phyloP scores from a whole-genome alignment of 2,113 vertebrate genomes.

The Azemiops feae region DNA sequence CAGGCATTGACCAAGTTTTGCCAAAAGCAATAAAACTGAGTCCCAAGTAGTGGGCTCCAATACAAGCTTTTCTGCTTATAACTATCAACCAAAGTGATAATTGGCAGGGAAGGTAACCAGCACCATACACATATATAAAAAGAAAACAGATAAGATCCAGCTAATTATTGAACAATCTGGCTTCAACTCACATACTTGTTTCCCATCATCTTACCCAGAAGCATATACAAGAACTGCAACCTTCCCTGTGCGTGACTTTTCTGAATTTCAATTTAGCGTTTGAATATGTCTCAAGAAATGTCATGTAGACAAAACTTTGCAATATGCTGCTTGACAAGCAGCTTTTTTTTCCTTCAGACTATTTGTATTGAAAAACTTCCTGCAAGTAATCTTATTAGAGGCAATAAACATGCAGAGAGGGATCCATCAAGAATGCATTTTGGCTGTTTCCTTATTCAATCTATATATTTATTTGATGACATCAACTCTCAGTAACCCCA shows the following conservation, averaged over 20 bases:
- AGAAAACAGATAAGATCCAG: not conserved
- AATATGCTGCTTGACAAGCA: not conserved
- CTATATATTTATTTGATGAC: not conserved
- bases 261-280: not conserved
- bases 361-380: not conserved
- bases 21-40: not conserved
- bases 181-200: not conserved
- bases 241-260: not conserved
- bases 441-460: not conserved
- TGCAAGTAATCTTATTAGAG: not conserved
- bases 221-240: not conserved
- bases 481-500: not conserved
- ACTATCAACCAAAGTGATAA: not conserved
- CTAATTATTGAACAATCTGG: not conserved
- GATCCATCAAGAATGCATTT: not conserved
- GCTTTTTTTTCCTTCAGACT: not conserved
- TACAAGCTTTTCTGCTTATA: not conserved
- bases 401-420: not conserved
- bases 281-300: not conserved
- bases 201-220: not conserved
- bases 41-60: not conserved
- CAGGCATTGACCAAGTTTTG: not conserved
- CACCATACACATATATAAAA: not conserved
- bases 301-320: not conserved
- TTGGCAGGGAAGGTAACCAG: not conserved